Base-by-base conservation (phyloP, 2,113 vertebrate species). In the Gobius niger region DNA sequence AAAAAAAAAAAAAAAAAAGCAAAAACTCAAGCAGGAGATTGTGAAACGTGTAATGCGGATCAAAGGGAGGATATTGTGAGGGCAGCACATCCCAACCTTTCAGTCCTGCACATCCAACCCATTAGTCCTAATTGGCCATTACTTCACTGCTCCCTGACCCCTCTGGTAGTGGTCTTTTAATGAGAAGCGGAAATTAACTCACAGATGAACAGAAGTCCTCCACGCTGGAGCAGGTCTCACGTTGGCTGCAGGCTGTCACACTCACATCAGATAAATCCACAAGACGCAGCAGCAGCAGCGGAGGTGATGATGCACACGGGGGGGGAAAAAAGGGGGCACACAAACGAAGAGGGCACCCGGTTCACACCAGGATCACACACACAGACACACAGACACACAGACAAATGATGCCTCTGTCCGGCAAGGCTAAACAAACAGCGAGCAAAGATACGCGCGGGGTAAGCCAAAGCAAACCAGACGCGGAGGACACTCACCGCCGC, bases 181-280 rank as follows among this genome's bases (percentile, higher is more conserved):
- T 50, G 12, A 54, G 44, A 75, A 15, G 46, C 57, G 50, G 68
- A 47, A 50, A 59, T 51, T 40, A 81, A 85, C 80, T 87, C 72
- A 88, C 86, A 67, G 78, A 60, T 53, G 72, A 67, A 70, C 66
- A 75, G 78, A 79, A 78, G 83, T 90, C 82, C 83, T 82, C 67
- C 63, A 75, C 59, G 56, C n/a, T 5, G 9, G 57, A 51, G 69
- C 63, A 63, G 81, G 75, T 72, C 68, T 59, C 40, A 65, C 73
- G n/a, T n/a, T 80, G 53, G 46, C 76, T 71, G 68, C 80, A 65
- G 67, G 71, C 68, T 84, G 65, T 79, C 81, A 69, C 77, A 66
- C 69, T 67, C 13, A 44, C 49, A 62, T 63, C 53, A 78, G 62
- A 61, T 71, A 79, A 78, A 85, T 88, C 83, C 87, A 82, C 75